Evolutionary conservation across 2,888 invertebrate genomes (phyloP).

Genomic region (Luperina nickerlii): DNA sequence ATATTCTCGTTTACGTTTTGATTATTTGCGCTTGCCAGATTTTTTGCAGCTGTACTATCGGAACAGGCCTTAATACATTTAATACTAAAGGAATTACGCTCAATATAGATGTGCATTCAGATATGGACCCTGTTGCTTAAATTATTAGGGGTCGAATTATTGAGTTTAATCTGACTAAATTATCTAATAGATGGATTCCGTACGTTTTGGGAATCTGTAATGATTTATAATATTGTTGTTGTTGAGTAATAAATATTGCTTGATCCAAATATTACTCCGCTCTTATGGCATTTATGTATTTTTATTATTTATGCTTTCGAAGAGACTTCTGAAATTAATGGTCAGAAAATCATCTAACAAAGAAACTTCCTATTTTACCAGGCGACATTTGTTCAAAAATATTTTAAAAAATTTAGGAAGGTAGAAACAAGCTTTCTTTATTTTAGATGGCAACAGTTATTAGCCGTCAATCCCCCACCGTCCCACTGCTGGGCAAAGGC

Average conservation of each 20-base stretch:
- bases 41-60: neutral
- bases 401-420: neutral
- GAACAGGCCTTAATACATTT: constrained; percentile 16
- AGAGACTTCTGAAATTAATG: too few species aligned
- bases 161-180: constrained; percentile 21
- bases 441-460: neutral
- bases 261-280: too few species aligned
- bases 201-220: constrained; percentile 27
- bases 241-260: neutral
- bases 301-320: neutral
- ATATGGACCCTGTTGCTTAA: constrained; percentile 35
- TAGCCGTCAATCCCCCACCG: too few species aligned
- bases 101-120: constrained; percentile 42
- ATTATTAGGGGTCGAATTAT: constrained; percentile 31
- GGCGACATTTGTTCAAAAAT: neutral
- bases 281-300: neutral
- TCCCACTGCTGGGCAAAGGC: neutral
- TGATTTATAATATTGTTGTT: constrained; percentile 8
- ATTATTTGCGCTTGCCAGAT: constrained; percentile 7
- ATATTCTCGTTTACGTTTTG: neutral
- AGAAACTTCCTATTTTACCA: neutral
- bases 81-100: constrained; percentile 32
- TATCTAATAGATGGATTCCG: constrained; percentile 17
- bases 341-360: neutral
- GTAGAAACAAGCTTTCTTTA: neutral